phyloP scores from a whole-genome alignment of 2,888 invertebrate genomes.

The Heteropelma amictum region DNA sequence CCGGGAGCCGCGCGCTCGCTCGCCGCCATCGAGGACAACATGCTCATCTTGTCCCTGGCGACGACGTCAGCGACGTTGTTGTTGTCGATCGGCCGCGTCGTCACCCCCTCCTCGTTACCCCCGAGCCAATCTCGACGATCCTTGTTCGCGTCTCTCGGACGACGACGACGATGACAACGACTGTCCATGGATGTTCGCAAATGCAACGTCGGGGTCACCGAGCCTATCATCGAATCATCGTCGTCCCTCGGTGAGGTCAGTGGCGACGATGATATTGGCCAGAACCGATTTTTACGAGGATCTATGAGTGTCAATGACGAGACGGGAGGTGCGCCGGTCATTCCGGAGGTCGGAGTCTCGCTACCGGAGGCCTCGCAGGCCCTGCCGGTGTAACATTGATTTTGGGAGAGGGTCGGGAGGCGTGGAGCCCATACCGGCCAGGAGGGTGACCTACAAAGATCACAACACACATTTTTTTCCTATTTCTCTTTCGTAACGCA shows the following conservation, averaged over 20 bases:
- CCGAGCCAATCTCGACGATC: too few species aligned
- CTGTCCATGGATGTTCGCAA: too few species aligned
- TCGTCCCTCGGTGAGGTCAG: conserved; percentile 57
- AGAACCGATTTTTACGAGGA: conserved; percentile 71
- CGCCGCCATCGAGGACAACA: too few species aligned
- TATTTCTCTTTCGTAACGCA: conserved; percentile 69
- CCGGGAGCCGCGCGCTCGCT: too few species aligned
- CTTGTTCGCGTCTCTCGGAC: too few species aligned
- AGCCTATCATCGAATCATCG: background rate
- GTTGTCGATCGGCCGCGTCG: background rate
- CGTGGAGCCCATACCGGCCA: conserved; percentile 81
- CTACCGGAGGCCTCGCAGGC: conserved; percentile 49
- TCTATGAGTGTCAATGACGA: conserved; percentile 67
- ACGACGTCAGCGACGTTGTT: background rate
- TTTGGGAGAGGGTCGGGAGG: conserved; percentile 75
- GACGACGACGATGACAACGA: too few species aligned
- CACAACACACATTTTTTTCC: conserved; percentile 74
- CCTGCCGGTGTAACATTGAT: conserved; percentile 62
- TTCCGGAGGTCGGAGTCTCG: conserved; percentile 36
- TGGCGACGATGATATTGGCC: conserved; percentile 65
- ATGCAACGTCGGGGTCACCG: background rate
- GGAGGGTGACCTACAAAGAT: conserved; percentile 81
- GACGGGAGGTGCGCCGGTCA: conserved; percentile 65
- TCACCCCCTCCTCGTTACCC: too few species aligned
- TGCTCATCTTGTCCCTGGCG: too few species aligned